Conservation (phyloP, 2,113 vertebrate species). For the Tiliqua scincoides region DNA sequence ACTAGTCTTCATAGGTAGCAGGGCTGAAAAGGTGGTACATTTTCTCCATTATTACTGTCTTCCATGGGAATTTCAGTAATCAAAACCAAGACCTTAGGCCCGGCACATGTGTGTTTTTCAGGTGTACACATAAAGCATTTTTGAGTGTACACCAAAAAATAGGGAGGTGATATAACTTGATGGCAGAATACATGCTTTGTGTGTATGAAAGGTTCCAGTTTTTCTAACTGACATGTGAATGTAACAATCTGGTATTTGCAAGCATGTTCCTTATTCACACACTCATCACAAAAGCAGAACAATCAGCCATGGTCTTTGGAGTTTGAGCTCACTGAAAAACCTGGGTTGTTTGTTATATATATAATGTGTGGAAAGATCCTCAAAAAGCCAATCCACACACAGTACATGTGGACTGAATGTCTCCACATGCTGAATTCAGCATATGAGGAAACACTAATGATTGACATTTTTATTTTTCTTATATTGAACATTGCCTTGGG, state of each 20-base stretch:
- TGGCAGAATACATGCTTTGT: neutral
- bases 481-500: too few relatives aligned
- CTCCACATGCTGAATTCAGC: too few relatives aligned
- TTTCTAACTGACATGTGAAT: too few relatives aligned
- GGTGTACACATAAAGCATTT: neutral
- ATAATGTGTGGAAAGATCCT: neutral
- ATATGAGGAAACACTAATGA: neutral
- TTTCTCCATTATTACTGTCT: neutral
- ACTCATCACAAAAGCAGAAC: neutral
- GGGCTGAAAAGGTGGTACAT: neutral
- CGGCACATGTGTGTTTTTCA: too few relatives aligned
- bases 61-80: neutral
- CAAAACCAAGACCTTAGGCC: neutral
- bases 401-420: neutral
- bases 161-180: neutral
- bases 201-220: neutral
- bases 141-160: neutral
- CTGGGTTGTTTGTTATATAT: neutral
- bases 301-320: neutral
- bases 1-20: conserved; percentile 12
- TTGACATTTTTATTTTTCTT: too few relatives aligned
- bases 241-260: neutral
- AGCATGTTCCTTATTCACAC: neutral
- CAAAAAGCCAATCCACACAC: neutral
- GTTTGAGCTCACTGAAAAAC: neutral